Evolutionary conservation across 2,797 vertebrate species (phyloP), one percentile per base, ranked within the genome.

Genomic region (Artibeus jamaicensis): DNA sequence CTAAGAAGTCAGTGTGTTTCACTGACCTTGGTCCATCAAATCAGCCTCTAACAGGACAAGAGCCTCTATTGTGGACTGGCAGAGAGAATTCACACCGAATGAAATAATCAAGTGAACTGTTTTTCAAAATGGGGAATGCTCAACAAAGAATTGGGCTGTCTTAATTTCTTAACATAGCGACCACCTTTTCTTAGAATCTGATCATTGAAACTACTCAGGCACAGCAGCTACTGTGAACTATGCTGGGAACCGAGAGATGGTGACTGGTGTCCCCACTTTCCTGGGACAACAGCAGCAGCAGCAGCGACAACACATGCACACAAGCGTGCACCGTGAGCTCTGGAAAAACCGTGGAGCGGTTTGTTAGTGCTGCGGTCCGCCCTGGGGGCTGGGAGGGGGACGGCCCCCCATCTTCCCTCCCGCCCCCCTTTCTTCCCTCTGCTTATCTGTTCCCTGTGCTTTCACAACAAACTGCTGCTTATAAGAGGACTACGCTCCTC

Each of bases 1-100:
- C 84, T 78, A 95, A 86, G 94, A 86, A 93, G 95, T 70, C 55
- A 62, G 34, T 29, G 89, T 89, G 57, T 83, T 81, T 70, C 53
- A 77, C 53, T 82, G 77, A 96, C 65, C 3, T 77, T 67, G 82
- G 65, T n/a, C 93, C 92, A 15, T 62, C 42, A 91, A 85, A 50
- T 26, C 19, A 62, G 37, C n/a, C 4, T 44, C 46, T 85, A 14
- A 50, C 34, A 62, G 62, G 46, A 11, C 18, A 57, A 73, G 4
- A 53, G 55, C 24, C 37, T 78, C 84, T 91, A 85, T 9, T 89
- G 55, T 19, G 42, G 22, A 21, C 70, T 74, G 34, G 9, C 42
- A 37, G 65, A 87, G 46, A 57, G 95, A 95, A 79, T 24, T 55
- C 55, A 70, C 65, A 24, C 7, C 16, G 15, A 77, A 74, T 71